Evolutionary conservation across 2,888 invertebrate genomes (phyloP), one percentile per base, ranked within the genome.

Genomic region (Anaspis maculata): DNA sequence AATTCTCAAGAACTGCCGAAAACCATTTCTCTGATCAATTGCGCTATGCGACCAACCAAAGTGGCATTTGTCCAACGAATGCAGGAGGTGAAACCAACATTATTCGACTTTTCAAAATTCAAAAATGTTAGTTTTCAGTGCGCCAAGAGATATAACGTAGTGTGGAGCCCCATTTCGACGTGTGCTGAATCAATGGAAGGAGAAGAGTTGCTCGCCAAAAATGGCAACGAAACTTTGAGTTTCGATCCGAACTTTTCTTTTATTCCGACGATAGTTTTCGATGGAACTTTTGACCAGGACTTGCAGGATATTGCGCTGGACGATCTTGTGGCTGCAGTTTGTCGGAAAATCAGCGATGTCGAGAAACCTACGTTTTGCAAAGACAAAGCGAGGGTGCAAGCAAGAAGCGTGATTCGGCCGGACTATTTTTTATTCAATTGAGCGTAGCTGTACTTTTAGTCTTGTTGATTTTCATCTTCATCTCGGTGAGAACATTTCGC

Each of bases 251-350:
- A 45, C 3, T 43, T 70, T 9, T 41, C 50, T 7, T 68, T 64
- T 37, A 66, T 71, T 0, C 71, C 71, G 3, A 64, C 68, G 1
- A 52, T 70, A 16, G 47, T 61, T 2, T 57, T 67, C 37, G 62
- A 70, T 33, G 61, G 61, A 34, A 61, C 42, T 3, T 51, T 41
- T 31, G 38, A 49, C 30, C 33, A 31, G 13, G 29, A 31, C 13
- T 28, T 42, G 14, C 52, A 52, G 40, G 31, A 32, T 19, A 32
- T 37, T 13, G 39, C 55, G 1, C 29, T 54, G 23, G 15, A 27
- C n/a, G 44, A 54, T 38, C 52, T 57, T 41, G 41, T 41, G 19
- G 32, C 34, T 27, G 42, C 45, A 14, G 42, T 49, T 24, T 54
- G 50, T 27, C 35, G 28, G 13, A 41, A 44, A 36, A 35, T 48